Evolutionary conservation across 2,113 vertebrate genomes (phyloP).

Genomic region (Pseudorasbora parva): DNA sequence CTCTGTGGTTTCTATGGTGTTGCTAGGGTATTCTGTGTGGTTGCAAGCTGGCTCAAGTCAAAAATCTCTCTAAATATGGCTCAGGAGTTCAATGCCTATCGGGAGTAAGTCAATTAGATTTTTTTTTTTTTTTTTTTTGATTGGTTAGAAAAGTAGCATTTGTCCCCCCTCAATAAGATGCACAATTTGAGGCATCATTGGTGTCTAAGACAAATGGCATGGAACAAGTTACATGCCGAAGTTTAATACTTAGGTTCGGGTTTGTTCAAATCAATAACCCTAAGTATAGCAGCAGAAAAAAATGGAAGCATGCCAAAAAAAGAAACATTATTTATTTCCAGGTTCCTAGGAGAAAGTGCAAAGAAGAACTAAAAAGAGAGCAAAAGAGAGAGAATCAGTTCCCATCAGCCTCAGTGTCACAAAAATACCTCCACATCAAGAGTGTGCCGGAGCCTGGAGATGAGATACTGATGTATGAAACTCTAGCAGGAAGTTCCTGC

Average conservation of each 20-base stretch:
- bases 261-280: no score
- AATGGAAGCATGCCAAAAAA: neutral
- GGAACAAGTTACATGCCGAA: neutral
- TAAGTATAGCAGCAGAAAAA: neutral
- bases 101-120: neutral
- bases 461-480: constrained; percentile 23
- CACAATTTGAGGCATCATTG: neutral
- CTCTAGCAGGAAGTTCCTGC: constrained; percentile 19
- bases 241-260: neutral
- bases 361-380: neutral
- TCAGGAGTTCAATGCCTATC: neutral
- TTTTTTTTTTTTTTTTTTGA: no score
- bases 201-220: neutral
- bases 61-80: neutral
- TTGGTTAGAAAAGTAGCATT: no score
- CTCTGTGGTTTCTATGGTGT: neutral
- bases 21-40: neutral
- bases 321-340: constrained; percentile 19
- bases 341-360: neutral
- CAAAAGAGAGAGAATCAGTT: constrained; percentile 2
- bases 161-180: no score
- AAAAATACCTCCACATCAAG: constrained; percentile 32
- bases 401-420: constrained; percentile 27
- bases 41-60: neutral
- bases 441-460: neutral